Conservation (phyloP, 2,888 invertebrate genomes). For the Diarsia dahlii region DNA sequence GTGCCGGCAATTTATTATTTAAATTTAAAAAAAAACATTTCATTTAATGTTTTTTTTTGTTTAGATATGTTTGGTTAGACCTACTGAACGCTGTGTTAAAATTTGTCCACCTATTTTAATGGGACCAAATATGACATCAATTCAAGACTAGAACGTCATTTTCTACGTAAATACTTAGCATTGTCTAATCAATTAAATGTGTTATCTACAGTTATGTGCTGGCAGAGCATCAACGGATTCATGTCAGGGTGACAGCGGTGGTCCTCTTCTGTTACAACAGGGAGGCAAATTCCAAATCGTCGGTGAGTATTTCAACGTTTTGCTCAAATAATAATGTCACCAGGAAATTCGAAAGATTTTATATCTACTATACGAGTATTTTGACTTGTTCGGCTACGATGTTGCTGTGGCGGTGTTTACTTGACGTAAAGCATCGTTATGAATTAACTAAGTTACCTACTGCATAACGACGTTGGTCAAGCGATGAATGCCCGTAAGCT, state of each 20-base stretch:
- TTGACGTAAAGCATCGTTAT: too few species aligned
- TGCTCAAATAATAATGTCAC: background rate
- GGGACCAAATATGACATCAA: too few species aligned
- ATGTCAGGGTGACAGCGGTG: constrained; percentile 97
- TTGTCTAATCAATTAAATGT: background rate
- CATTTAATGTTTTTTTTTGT: too few species aligned
- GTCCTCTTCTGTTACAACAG: constrained; percentile 94
- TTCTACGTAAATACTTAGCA: background rate
- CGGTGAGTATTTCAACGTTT: constrained; percentile 88
- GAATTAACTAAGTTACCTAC: background rate
- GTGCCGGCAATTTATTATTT: too few species aligned
- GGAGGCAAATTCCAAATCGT: constrained; percentile 95
- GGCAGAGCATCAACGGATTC: constrained; percentile 95
- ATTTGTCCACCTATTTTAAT: too few species aligned
- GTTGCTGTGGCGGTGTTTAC: background rate
- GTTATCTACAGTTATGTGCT: constrained; percentile 92
- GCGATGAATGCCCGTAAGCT: background rate
- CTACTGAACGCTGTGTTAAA: too few species aligned
- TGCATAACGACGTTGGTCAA: too few species aligned
- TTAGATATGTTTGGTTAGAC: too few species aligned
- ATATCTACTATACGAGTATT: background rate
- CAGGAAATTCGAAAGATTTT: background rate
- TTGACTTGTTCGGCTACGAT: background rate
- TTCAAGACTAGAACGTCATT: background rate
- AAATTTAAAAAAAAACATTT: too few species aligned